Conservation (phyloP, 2,113 vertebrate genomes). For the Cepphus grylle region DNA sequence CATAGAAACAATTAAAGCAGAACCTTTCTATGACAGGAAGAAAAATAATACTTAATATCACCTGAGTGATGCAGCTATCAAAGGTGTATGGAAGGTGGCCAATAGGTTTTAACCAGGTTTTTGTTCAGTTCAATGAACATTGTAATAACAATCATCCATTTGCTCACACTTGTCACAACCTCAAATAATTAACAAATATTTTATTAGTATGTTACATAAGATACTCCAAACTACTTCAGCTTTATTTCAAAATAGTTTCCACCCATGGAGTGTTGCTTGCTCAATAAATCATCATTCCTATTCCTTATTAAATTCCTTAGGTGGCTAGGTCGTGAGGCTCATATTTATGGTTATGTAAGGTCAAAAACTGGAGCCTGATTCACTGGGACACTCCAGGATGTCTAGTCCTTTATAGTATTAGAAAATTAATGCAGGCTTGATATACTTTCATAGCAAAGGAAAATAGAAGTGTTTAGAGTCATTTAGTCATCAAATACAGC, state of each 20-base stretch:
- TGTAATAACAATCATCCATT: background rate
- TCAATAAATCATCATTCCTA: background rate
- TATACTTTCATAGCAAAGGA: background rate
- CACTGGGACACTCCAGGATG: background rate
- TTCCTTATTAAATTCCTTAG: background rate
- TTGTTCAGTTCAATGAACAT: background rate
- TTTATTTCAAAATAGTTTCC: background rate
- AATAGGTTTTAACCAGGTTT: background rate
- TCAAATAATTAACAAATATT: background rate
- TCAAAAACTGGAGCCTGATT: background rate
- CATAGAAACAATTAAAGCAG: background rate
- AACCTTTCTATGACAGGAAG: background rate
- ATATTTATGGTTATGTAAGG: background rate
- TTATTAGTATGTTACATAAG: background rate
- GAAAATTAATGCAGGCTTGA: background rate
- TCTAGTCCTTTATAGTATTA: background rate
- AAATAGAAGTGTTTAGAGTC: background rate
- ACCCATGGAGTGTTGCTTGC: background rate
- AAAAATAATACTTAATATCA: background rate
- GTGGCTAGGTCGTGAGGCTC: background rate
- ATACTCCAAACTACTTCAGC: background rate
- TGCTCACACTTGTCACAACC: background rate
- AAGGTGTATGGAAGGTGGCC: background rate
- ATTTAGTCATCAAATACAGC: background rate
- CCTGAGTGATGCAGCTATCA: background rate